These are phyloP conservation scores for Caenorhabditis sp. DNA, from an alignment of 2,888 invertebrate genomes.

Conservation along the genomic window DNA sequence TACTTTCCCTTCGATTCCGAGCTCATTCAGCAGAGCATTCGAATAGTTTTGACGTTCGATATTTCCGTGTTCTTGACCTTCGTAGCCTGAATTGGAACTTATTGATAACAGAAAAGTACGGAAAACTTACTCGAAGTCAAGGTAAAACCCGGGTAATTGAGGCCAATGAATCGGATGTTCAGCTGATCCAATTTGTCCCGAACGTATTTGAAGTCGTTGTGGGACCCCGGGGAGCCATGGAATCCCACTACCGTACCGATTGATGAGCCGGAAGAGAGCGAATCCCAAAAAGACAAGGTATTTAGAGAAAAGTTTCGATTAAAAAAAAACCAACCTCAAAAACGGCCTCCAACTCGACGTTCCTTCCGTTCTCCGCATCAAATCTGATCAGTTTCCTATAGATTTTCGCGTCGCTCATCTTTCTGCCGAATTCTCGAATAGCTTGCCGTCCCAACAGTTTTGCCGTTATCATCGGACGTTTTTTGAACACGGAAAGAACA, in stretches of 20 bases:
- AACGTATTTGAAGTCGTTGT: conserved; percentile 69
- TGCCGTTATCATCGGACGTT: conserved; percentile 23
- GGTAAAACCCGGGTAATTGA: conserved; percentile 68
- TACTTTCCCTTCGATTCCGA: conserved; percentile 48
- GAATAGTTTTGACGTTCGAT: conserved; percentile 60
- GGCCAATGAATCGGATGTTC: conserved; percentile 63
- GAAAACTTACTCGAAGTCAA: conserved; percentile 22
- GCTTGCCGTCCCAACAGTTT: conserved; percentile 10
- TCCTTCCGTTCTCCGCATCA: conserved; percentile 14
- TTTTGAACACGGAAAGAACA: conserved; percentile 3
- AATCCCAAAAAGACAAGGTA: conserved; percentile 45
- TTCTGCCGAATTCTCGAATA: background rate
- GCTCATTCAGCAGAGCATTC: conserved; percentile 55
- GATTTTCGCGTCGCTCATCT: conserved; percentile 29
- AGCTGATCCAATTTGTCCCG: conserved; percentile 48
- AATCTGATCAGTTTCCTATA: conserved; percentile 30
- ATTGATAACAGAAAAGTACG: background rate
- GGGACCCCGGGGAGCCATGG: conserved; percentile 69
- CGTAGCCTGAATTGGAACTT: conserved; percentile 6
- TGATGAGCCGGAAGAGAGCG: conserved; percentile 54
- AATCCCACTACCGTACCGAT: conserved; percentile 64
- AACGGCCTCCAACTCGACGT: conserved; percentile 34
- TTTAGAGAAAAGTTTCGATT: background rate
- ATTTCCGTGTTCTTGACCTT: conserved; percentile 50
- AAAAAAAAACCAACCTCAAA: conserved; percentile 34